These are phyloP conservation scores for Dicyrtomina minuta DNA, from an alignment of 2,888 invertebrate species.

Conservation along the genomic window DNA sequence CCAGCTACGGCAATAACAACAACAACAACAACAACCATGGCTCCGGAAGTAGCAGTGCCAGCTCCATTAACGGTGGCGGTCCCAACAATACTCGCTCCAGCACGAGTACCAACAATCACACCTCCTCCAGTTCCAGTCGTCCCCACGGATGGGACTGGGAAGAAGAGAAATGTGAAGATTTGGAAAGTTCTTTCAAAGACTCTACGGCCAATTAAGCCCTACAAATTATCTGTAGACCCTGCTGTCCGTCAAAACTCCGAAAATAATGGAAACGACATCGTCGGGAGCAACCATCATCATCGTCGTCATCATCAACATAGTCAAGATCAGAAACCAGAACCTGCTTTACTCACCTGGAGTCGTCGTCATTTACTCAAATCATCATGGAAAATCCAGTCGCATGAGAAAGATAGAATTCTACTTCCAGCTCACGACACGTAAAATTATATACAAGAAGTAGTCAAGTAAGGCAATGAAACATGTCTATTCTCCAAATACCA, in stretches of 20 bases:
- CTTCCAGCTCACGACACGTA: conserved; percentile 3
- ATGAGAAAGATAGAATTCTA: conserved; percentile 7
- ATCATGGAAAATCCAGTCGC: not conserved
- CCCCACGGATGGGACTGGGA: not conserved
- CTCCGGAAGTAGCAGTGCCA: too few species aligned
- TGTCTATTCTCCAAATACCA: not conserved
- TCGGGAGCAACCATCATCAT: too few species aligned
- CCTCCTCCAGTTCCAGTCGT: not conserved
- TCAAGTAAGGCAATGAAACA: not conserved
- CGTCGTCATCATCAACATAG: too few species aligned
- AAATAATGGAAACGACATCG: too few species aligned
- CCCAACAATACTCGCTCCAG: too few species aligned
- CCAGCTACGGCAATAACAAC: not conserved
- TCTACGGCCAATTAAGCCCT: not conserved
- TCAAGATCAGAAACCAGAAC: too few species aligned
- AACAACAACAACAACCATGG: too few species aligned
- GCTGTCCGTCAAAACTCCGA: not conserved
- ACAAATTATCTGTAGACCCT: conserved; percentile 2
- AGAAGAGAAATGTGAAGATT: conserved; percentile 9
- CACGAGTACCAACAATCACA: not conserved
- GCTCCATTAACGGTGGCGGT: too few species aligned
- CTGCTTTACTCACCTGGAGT: conserved; percentile 5
- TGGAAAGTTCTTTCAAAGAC: conserved; percentile 20
- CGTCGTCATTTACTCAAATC: conserved; percentile 6
- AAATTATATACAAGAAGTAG: not conserved